Percentiles rank a stretch among this genome's conserved stretches.
phyloP scores from a whole-genome alignment of 2,797 vertebrate species.

The Gymnopithys bicolor region DNA sequence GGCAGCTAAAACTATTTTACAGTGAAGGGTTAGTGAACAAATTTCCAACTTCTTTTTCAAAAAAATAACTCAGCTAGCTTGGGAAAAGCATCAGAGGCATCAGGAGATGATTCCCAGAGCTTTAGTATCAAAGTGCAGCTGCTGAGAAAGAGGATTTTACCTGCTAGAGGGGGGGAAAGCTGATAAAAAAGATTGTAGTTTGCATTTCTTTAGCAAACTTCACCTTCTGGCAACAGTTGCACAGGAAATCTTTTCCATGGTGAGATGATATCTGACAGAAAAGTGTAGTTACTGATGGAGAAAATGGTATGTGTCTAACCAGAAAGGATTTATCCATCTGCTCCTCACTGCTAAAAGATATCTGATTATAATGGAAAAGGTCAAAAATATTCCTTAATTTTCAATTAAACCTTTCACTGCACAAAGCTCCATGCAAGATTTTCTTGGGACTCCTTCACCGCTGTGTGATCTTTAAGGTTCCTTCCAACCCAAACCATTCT shows the following conservation, averaged over 20 bases:
- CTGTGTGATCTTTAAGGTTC: not conserved
- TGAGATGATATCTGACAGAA: not conserved
- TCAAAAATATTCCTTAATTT: not conserved
- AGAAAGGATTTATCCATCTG: not conserved
- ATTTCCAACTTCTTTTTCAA: not conserved
- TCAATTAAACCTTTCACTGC: not conserved
- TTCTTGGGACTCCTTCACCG: not conserved
- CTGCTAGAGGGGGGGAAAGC: not conserved
- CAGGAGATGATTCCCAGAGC: not conserved
- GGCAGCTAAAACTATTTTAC: not conserved
- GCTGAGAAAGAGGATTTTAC: not conserved
- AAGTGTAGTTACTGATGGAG: not conserved
- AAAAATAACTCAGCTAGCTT: not conserved
- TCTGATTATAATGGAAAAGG: not conserved
- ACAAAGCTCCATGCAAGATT: not conserved
- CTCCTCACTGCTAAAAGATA: not conserved
- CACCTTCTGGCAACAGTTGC: not conserved
- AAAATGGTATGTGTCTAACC: not conserved
- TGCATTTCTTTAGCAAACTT: not conserved
- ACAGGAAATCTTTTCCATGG: not conserved
- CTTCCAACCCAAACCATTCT: not conserved
- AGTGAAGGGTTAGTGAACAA: not conserved
- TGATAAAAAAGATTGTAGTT: not conserved
- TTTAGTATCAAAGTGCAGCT: not conserved
- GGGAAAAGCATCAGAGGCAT: not conserved